Conservation (phyloP, 2,888 invertebrate species). For the Bombylius discolor region DNA sequence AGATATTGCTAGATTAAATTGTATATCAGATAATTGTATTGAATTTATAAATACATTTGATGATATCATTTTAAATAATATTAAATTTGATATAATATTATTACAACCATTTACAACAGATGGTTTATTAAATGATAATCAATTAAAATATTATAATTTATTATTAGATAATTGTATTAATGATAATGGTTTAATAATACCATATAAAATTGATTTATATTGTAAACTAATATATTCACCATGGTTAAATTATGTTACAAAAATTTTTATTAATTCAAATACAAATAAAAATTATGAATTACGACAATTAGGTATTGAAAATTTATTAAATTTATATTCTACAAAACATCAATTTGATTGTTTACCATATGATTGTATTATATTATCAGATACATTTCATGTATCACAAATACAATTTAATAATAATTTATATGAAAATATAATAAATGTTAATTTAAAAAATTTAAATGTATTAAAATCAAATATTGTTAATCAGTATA, state of each 20-base stretch:
- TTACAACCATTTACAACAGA: slow-evolving; percentile 11
- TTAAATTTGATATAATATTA: slow-evolving; percentile 12
- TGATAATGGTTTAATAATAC: slow-evolving; percentile 10
- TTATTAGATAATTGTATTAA: slow-evolving; percentile 4
- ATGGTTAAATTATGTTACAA: slow-evolving; percentile 10
- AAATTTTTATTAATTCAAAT: not conserved
- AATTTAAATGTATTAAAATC: slow-evolving; percentile 8
- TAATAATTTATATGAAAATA: slow-evolving; percentile 4
- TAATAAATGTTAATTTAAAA: not conserved
- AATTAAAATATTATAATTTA: slow-evolving; percentile 10
- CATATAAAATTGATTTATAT: slow-evolving; percentile 9
- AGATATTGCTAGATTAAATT: slow-evolving; percentile 10
- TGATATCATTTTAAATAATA: not conserved
- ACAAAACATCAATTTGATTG: slow-evolving; percentile 12
- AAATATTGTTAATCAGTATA: too few relatives aligned
- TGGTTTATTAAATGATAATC: slow-evolving; percentile 9
- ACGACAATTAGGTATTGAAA: slow-evolving; percentile 1
- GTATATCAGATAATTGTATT: slow-evolving; percentile 6
- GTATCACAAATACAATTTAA: slow-evolving; percentile 8
- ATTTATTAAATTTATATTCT: slow-evolving; percentile 10
- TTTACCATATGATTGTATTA: slow-evolving; percentile 6
- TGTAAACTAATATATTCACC: slow-evolving; percentile 11
- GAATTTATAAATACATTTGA: slow-evolving; percentile 11
- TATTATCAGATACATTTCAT: slow-evolving; percentile 9
- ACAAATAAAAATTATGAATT: slow-evolving; percentile 1